phyloP scores from a whole-genome alignment of 2,113 vertebrate genomes.

The Oryctolagus cuniculus region mOryCun1.1 NC_091443.1:63632501-63633000 shows the following conservation, averaged over 20 bases:
- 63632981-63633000: not conserved
- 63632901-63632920: not conserved
- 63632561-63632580: not conserved
- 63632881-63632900: slow-evolving; percentile 60
- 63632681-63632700: not conserved
- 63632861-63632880: slow-evolving; percentile 26
- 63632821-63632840: slow-evolving; percentile 25
- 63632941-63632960: not conserved
- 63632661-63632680: slow-evolving; percentile 14
- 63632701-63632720: slow-evolving; percentile 33
- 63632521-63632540: slow-evolving; percentile 34
- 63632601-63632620: not conserved
- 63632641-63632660: not conserved
- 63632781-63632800: slow-evolving; percentile 56
- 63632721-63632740: not conserved
- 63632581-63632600: not conserved
- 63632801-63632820: slow-evolving; percentile 36
- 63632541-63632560: not conserved
- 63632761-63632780: slow-evolving; percentile 7
- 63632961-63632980: not conserved
- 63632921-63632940: not conserved
- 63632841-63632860: slow-evolving; percentile 26
- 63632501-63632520: not conserved
- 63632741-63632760: not conserved
- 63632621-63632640: not conserved